Percentiles rank a stretch among this genome's conserved stretches.
Conservation (phyloP, 1,140 invertebrate species). For the Laupala kohalensis region DNA sequence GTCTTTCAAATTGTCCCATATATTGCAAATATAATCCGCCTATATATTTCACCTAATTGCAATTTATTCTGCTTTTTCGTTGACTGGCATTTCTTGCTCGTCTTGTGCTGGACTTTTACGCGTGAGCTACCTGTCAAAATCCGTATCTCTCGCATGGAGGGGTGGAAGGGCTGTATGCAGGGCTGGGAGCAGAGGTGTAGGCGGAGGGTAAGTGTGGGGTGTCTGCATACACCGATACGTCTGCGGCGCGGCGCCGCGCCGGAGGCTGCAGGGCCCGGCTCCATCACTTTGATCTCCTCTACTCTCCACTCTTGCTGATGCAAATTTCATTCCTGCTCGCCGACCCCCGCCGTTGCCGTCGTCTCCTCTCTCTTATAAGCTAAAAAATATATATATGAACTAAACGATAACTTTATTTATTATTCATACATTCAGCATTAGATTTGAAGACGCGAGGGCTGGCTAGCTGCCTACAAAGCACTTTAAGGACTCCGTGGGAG, state of each 20-base stretch:
- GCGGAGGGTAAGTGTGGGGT: too few species aligned
- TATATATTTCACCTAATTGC: too few species aligned
- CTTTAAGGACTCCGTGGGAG: constrained; percentile 1
- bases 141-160: neutral
- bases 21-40: too few species aligned
- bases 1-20: too few species aligned
- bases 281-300: constrained; percentile 4
- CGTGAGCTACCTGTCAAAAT: neutral
- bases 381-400: constrained; percentile 31
- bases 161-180: neutral
- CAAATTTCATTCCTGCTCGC: constrained; percentile 31
- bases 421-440: constrained; percentile 28
- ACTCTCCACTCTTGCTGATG: constrained; percentile 27
- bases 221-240: too few species aligned
- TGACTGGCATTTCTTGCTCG: neutral
- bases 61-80: neutral
- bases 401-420: constrained; percentile 34
- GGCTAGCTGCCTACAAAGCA: constrained; percentile 3
- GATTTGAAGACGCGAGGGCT: constrained; percentile 6
- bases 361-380: constrained; percentile 20
- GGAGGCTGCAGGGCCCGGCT: neutral
- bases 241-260: neutral
- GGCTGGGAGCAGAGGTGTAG: too few species aligned
- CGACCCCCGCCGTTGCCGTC: too few species aligned
- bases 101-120: neutral